A percentile compares a stretch with the other conserved stretches of the same genome.
Evolutionary conservation across 23 tunicate genomes (phyloP).

Genomic region (Botrylloides violaceus): DNA sequence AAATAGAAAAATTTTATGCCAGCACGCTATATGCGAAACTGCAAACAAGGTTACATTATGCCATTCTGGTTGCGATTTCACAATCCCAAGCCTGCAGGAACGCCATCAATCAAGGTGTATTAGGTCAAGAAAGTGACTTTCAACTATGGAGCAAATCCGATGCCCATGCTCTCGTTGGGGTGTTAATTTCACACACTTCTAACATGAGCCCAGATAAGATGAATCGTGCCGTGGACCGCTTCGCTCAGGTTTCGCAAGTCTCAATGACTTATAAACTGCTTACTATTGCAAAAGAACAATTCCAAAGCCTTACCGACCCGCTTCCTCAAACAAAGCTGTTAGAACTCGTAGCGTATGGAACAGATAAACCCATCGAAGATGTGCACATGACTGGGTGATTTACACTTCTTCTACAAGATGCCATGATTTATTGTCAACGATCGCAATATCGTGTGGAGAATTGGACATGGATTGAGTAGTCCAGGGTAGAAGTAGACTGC

Average conservation of each 20-base stretch:
- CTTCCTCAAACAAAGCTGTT: slow-evolving; percentile 77
- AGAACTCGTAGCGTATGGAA: slow-evolving; percentile 78
- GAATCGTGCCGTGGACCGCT: slow-evolving; percentile 47
- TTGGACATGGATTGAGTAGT: too few relatives aligned
- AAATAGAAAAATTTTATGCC: not conserved
- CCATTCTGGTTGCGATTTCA: slow-evolving; percentile 46
- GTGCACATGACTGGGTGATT: slow-evolving; percentile 31
- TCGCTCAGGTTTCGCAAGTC: slow-evolving; percentile 63
- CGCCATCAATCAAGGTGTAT: slow-evolving; percentile 7
- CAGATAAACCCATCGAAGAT: slow-evolving; percentile 39
- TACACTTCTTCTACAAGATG: too few relatives aligned
- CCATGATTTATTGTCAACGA: too few relatives aligned
- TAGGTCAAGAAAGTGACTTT: slow-evolving; percentile 33
- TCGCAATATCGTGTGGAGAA: too few relatives aligned
- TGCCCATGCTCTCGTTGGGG: slow-evolving; percentile 63
- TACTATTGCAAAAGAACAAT: slow-evolving; percentile 68
- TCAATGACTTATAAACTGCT: slow-evolving; percentile 52
- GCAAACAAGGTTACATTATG: slow-evolving; percentile 64
- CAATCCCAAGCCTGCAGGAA: slow-evolving; percentile 31
- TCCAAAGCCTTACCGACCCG: slow-evolving; percentile 83
- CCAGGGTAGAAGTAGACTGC: too few relatives aligned
- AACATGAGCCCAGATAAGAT: not conserved
- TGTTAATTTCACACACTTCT: slow-evolving; percentile 38
- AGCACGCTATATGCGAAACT: slow-evolving; percentile 22
- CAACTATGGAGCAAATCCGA: slow-evolving; percentile 70